phyloP scores from a whole-genome alignment of 1,140 invertebrate genomes.

The Cataglyphis hispanica region DNA sequence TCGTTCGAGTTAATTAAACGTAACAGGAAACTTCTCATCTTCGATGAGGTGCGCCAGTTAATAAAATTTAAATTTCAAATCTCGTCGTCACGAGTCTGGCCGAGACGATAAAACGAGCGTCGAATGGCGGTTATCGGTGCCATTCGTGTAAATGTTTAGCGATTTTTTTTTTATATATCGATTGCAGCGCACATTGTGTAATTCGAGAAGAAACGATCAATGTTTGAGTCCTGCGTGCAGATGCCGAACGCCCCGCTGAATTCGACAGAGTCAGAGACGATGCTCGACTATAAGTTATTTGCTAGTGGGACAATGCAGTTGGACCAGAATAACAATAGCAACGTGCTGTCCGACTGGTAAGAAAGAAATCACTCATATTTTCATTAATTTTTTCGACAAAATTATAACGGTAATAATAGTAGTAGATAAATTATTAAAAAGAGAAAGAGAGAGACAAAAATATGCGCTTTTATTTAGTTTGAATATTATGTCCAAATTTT shows the following conservation, averaged over 20 bases:
- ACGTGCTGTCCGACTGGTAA: constrained; percentile 49
- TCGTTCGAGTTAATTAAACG: constrained; percentile 57
- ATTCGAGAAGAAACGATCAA: constrained; percentile 51
- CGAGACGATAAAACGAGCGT: constrained; percentile 32
- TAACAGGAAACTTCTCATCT: constrained; percentile 48
- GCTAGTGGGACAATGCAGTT: constrained; percentile 31
- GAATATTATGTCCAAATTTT: not conserved
- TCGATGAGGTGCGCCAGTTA: constrained; percentile 53
- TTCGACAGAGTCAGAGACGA: constrained; percentile 10
- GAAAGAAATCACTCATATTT: constrained; percentile 11
- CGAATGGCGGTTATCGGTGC: constrained; percentile 38
- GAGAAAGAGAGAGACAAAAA: too few relatives aligned
- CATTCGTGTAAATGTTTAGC: constrained; percentile 32
- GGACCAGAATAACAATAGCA: constrained; percentile 65
- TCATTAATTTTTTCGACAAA: not conserved
- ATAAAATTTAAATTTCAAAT: constrained; percentile 65
- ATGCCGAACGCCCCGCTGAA: not conserved
- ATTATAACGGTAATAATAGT: not conserved
- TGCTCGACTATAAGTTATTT: constrained; percentile 69
- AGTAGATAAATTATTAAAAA: not conserved
- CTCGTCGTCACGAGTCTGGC: constrained; percentile 6
- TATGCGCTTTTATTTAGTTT: not conserved
- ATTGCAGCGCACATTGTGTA: constrained; percentile 61
- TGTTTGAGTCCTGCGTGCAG: constrained; percentile 46
- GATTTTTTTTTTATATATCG: constrained; percentile 39